Percentiles rank a stretch among this genome's conserved stretches.
Conservation (phyloP, 2,113 vertebrate genomes). For the Corydoras sp. region DNA sequence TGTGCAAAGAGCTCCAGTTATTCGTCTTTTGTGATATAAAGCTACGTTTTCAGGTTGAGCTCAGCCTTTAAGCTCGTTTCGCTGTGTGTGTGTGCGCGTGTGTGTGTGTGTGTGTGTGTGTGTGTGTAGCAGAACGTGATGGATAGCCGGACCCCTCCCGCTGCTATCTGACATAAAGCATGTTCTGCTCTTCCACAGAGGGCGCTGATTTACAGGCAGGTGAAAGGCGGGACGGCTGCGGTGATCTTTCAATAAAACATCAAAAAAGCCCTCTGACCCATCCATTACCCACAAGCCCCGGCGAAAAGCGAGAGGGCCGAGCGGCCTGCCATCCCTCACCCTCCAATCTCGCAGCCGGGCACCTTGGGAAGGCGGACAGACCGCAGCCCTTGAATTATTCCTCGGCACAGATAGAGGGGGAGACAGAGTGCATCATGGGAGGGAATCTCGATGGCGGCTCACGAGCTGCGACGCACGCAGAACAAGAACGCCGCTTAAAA, state of each 20-base stretch:
- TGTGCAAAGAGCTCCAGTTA: too few species aligned
- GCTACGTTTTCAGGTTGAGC: too few species aligned
- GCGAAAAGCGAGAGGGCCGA: slow-evolving; percentile 50
- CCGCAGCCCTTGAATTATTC: slow-evolving; percentile 13
- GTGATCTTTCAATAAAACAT: slow-evolving; percentile 73
- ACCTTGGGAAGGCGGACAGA: slow-evolving; percentile 36
- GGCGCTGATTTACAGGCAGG: slow-evolving; percentile 67
- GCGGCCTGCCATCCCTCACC: slow-evolving; percentile 52
- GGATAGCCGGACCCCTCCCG: slow-evolving; percentile 20
- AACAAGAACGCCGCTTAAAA: too few species aligned
- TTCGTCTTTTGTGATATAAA: too few species aligned
- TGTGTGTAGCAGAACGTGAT: slow-evolving; percentile 20
- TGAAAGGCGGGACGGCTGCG: slow-evolving; percentile 64
- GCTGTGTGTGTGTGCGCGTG: neutral
- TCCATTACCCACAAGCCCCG: slow-evolving; percentile 69
- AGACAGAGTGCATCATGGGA: slow-evolving; percentile 4
- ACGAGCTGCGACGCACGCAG: neutral
- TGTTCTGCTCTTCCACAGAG: slow-evolving; percentile 47
- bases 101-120: slow-evolving; percentile 22
- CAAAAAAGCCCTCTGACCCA: slow-evolving; percentile 58
- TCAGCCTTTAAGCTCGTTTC: too few species aligned
- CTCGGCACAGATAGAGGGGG: neutral
- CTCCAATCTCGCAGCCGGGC: slow-evolving; percentile 31
- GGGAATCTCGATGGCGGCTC: neutral
- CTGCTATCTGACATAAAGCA: slow-evolving; percentile 58